A percentile compares a stretch with the other conserved stretches of the same genome.
phyloP scores from a whole-genome alignment of 2,113 vertebrate genomes.

The Myiagra hebetior region DNA sequence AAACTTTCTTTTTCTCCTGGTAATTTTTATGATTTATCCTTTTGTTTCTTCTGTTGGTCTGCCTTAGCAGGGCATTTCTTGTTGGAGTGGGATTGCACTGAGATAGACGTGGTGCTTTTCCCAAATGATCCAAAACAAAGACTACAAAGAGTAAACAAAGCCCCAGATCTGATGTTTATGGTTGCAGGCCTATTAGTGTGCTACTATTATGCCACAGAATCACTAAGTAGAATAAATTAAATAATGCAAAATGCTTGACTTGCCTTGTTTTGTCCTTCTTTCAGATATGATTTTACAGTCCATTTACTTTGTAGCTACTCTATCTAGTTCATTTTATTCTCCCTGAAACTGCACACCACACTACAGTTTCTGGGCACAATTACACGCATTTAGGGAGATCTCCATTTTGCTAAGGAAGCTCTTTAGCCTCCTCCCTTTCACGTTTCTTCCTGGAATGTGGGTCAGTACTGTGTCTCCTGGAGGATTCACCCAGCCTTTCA shows the following conservation, averaged over 20 bases:
- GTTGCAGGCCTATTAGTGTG: slow-evolving; percentile 33
- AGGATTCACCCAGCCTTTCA: background rate
- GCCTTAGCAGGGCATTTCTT: background rate
- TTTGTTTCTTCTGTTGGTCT: background rate
- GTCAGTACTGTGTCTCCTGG: background rate
- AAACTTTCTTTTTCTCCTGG: background rate
- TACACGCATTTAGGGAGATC: background rate
- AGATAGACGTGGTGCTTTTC: background rate
- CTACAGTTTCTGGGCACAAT: background rate
- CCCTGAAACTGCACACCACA: background rate
- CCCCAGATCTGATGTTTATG: background rate
- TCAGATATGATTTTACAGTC: slow-evolving; percentile 35
- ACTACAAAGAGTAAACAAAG: background rate
- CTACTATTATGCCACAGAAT: background rate
- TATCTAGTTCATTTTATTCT: background rate
- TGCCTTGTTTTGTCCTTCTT: slow-evolving; percentile 46
- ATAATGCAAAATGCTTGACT: background rate
- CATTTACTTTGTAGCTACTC: slow-evolving; percentile 30
- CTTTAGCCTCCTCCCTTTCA: background rate
- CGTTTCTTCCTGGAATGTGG: background rate
- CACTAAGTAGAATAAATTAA: slow-evolving; percentile 28
- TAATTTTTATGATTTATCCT: background rate
- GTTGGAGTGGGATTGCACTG: background rate
- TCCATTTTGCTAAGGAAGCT: background rate
- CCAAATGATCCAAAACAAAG: background rate